Conservation (phyloP, 2,113 vertebrate genomes). For the Coturnix japonica region DNA sequence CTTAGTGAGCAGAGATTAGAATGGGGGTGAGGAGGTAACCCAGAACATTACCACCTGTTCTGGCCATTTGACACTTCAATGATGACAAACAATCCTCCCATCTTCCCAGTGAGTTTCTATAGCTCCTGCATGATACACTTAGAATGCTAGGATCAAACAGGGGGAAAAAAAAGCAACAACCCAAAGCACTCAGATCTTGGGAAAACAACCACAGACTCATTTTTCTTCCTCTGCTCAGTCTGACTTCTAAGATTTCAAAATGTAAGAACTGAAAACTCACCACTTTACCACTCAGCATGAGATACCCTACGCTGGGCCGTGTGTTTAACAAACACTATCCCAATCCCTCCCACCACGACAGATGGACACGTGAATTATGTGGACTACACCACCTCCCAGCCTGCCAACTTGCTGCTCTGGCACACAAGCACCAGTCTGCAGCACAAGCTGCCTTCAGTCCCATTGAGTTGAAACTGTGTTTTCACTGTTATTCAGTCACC, state of each 20-base stretch:
- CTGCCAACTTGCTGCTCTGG: fast-evolving
- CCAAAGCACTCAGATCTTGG: neutral
- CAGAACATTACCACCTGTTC: neutral
- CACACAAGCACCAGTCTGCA: fast-evolving
- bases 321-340: neutral
- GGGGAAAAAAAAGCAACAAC: neutral
- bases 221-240: neutral
- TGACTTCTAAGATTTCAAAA: neutral
- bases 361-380: neutral
- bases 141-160: neutral
- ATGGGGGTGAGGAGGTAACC: neutral
- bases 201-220: too few relatives aligned
- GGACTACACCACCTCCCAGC: neutral
- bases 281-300: neutral
- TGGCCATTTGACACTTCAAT: neutral
- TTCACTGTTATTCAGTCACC: neutral
- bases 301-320: neutral
- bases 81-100: neutral
- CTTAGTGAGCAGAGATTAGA: neutral
- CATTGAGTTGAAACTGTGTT: too few relatives aligned
- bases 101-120: neutral
- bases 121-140: neutral
- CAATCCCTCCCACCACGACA: neutral
- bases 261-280: neutral
- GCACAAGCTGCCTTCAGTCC: fast-evolving